Conservation (phyloP, 2,797 vertebrate genomes). For the Anabas testudineus region DNA sequence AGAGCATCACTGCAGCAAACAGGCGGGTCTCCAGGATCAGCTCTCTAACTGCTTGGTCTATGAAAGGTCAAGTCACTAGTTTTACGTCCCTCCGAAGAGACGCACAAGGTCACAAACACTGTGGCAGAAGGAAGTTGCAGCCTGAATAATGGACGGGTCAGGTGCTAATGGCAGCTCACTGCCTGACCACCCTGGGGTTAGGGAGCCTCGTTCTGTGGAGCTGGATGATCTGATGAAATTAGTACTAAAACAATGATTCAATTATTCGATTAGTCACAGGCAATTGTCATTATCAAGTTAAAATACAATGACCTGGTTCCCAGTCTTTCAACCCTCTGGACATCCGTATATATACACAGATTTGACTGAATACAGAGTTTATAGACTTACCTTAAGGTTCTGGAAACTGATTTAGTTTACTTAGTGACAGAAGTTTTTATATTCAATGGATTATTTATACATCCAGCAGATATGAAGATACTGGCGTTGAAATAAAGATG, state of each 20-base stretch:
- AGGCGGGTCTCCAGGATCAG: constrained; percentile 11
- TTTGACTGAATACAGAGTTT: background rate
- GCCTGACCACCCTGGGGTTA: constrained; percentile 49
- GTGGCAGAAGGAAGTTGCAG: constrained; percentile 34
- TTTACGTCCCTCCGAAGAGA: constrained; percentile 47
- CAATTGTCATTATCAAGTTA: constrained; percentile 8
- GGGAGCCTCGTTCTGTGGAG: constrained; percentile 29
- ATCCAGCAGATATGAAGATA: no score
- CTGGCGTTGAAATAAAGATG: no score
- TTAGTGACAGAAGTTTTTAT: no score
- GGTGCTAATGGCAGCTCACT: constrained; percentile 67
- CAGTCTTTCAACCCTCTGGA: background rate
- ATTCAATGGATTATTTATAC: no score
- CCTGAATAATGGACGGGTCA: constrained; percentile 67
- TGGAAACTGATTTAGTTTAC: background rate
- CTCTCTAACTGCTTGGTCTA: constrained; percentile 20
- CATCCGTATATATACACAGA: background rate
- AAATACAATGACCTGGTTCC: constrained; percentile 2
- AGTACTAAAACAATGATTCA: constrained; percentile 40
- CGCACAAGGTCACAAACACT: constrained; percentile 17
- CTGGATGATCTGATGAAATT: constrained; percentile 44
- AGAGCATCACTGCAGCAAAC: constrained; percentile 39
- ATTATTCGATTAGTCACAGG: constrained; percentile 34
- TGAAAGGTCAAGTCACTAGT: constrained; percentile 69
- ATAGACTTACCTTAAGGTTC: background rate